phyloP scores from a whole-genome alignment of 1,140 invertebrate species.

The Drosophila ironensis region DNA sequence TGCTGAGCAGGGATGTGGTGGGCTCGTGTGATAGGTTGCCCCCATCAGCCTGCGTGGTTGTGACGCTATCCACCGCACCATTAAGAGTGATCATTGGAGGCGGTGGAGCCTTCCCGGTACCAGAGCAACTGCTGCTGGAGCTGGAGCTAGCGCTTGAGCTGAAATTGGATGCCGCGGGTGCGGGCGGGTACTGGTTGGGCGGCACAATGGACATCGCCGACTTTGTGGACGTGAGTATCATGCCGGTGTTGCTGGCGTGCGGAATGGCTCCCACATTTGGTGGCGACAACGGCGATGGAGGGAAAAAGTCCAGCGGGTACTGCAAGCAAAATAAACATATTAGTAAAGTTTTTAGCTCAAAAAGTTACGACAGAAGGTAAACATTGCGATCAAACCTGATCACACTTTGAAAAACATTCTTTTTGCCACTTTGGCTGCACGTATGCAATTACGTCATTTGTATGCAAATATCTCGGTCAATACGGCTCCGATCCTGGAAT shows the following conservation, averaged over 20 bases:
- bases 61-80: neutral
- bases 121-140: slow-evolving; percentile 2
- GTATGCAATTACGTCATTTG: too few relatives aligned
- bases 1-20: slow-evolving; percentile 51
- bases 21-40: neutral
- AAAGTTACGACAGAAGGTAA: too few relatives aligned
- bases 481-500: too few relatives aligned
- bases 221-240: slow-evolving; percentile 70
- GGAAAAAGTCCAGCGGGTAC: slow-evolving; percentile 73
- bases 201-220: slow-evolving; percentile 61
- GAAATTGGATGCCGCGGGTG: slow-evolving; percentile 11
- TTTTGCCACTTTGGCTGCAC: too few relatives aligned
- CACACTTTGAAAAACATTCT: too few relatives aligned
- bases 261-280: slow-evolving; percentile 50
- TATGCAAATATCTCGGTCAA: too few relatives aligned
- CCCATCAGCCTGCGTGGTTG: neutral
- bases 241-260: slow-evolving; percentile 34
- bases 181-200: slow-evolving; percentile 53
- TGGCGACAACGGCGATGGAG: slow-evolving; percentile 66
- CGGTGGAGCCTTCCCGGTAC: slow-evolving; percentile 4
- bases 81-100: slow-evolving; percentile 9
- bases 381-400: too few relatives aligned
- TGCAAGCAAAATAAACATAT: slow-evolving; percentile 10
- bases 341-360: too few relatives aligned
- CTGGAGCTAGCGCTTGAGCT: slow-evolving; percentile 19